phyloP scores from a whole-genome alignment of 1,140 invertebrate genomes.

The Listronotus oregonensis region DNA sequence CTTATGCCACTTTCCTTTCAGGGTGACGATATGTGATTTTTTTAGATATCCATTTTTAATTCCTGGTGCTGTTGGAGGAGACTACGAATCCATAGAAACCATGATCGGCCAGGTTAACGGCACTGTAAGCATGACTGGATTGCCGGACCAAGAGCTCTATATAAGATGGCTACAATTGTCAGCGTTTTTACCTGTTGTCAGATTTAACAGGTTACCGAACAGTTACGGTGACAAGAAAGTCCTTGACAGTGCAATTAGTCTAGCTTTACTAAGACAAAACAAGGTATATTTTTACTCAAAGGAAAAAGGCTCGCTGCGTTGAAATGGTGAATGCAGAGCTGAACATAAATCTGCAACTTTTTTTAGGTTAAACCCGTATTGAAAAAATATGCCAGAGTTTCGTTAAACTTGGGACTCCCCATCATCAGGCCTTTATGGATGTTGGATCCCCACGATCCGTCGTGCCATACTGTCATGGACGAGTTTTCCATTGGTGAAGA shows the following conservation, averaged over 20 bases:
- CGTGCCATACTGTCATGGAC: constrained; percentile 78
- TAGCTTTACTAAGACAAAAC: constrained; percentile 77
- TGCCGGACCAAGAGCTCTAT: constrained; percentile 87
- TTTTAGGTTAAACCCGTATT: constrained; percentile 72
- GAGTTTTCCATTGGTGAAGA: constrained; percentile 92
- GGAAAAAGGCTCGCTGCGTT: neutral
- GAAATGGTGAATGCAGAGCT: constrained; percentile 1
- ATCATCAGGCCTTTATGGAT: constrained; percentile 91
- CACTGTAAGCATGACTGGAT: constrained; percentile 53
- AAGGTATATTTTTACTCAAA: constrained; percentile 61
- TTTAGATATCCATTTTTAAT: constrained; percentile 82
- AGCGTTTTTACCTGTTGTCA: constrained; percentile 90
- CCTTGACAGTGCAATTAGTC: constrained; percentile 74
- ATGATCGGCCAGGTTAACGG: constrained; percentile 58
- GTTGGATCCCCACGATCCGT: constrained; percentile 79
- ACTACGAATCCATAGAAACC: constrained; percentile 66
- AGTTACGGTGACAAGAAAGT: constrained; percentile 81
- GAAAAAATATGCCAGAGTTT: constrained; percentile 74
- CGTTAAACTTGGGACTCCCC: constrained; percentile 79
- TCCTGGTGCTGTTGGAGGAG: constrained; percentile 91
- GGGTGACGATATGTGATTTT: no score
- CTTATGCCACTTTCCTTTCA: no score
- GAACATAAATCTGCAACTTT: no score
- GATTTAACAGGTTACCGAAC: constrained; percentile 87
- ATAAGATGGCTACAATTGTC: constrained; percentile 93